Percentiles rank a stretch among this genome's conserved stretches.
Evolutionary conservation across 1,140 invertebrate species (phyloP).

Genomic region (Ridgeia piscesae): DNA sequence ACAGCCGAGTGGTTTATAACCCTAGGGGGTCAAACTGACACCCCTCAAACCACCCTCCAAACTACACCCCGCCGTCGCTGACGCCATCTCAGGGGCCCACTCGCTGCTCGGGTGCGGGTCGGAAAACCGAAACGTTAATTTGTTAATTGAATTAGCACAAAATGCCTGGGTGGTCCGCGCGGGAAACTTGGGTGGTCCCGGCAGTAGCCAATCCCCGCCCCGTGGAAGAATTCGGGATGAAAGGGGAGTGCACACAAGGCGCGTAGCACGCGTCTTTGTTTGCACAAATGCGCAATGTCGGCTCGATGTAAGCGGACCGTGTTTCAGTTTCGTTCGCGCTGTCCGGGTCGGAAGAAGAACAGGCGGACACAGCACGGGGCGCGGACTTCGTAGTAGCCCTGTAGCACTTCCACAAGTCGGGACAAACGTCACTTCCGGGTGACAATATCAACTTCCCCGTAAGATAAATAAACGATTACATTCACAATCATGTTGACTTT

Average conservation of each 20-base stretch:
- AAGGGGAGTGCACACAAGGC: not conserved
- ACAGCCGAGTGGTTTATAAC: not conserved
- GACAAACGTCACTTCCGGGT: not conserved
- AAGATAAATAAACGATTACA: not conserved
- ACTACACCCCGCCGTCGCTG: not conserved
- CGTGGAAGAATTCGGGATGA: not conserved
- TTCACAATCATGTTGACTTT: not conserved
- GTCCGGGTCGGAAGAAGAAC: not conserved
- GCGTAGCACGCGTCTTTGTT: not conserved
- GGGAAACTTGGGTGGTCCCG: not conserved
- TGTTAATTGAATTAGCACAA: not conserved
- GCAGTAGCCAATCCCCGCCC: not conserved
- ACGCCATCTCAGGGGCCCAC: not conserved
- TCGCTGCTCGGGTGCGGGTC: not conserved
- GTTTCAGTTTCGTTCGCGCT: not conserved
- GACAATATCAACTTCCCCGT: not conserved
- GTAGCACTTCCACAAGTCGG: not conserved
- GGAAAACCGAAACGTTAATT: constrained; percentile 1
- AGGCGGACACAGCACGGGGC: not conserved
- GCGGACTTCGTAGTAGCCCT: not conserved
- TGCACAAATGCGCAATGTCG: not conserved
- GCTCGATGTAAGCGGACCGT: not conserved
- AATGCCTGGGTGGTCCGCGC: not conserved
- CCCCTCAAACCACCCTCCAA: not conserved
- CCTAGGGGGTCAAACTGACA: not conserved